A percentile compares a stretch with the other conserved stretches of the same genome.
Evolutionary conservation across 2,797 vertebrate genomes (phyloP).

Genomic region (Melanotaenia parkinsoni): DNA sequence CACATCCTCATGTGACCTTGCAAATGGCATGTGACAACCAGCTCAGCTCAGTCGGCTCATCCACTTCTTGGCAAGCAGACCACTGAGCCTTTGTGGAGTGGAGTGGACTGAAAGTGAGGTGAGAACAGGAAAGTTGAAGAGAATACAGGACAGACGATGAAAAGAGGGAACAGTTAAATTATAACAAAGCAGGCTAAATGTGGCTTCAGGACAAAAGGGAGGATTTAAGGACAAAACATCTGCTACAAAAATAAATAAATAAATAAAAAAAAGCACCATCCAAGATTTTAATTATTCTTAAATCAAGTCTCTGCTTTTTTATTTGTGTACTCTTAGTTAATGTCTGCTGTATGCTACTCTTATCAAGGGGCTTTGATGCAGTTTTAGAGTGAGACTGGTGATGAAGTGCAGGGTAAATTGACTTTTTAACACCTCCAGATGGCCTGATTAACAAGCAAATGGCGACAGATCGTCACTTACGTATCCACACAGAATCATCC

Average conservation of each 20-base stretch:
- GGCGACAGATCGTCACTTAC: constrained; percentile 1
- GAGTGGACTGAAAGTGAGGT: constrained; percentile 1
- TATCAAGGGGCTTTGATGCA: not conserved
- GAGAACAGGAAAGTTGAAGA: constrained; percentile 23
- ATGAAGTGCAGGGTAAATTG: not conserved
- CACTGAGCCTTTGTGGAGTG: constrained; percentile 10
- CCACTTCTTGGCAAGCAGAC: constrained; percentile 55
- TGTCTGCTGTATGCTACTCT: not conserved
- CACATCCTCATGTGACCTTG: constrained; percentile 46
- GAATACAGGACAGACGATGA: constrained; percentile 6
- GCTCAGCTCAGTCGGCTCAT: constrained; percentile 62
- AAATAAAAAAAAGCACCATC: too few species aligned
- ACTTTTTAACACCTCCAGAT: constrained; percentile 27
- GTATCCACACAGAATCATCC: constrained; percentile 9
- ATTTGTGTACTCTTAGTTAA: not conserved
- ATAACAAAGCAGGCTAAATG: constrained; percentile 6
- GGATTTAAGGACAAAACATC: not conserved
- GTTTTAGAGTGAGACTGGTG: not conserved
- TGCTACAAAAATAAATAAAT: too few species aligned
- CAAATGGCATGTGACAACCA: constrained; percentile 70
- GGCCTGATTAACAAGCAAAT: constrained; percentile 21
- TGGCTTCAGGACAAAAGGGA: not conserved
- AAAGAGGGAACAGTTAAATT: constrained; percentile 5
- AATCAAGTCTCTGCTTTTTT: not conserved
- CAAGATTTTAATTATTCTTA: not conserved